Percentiles rank a stretch among this genome's conserved stretches.
phyloP scores from a whole-genome alignment of 2,797 vertebrate genomes.

The Sebastes taczanowskii region DNA sequence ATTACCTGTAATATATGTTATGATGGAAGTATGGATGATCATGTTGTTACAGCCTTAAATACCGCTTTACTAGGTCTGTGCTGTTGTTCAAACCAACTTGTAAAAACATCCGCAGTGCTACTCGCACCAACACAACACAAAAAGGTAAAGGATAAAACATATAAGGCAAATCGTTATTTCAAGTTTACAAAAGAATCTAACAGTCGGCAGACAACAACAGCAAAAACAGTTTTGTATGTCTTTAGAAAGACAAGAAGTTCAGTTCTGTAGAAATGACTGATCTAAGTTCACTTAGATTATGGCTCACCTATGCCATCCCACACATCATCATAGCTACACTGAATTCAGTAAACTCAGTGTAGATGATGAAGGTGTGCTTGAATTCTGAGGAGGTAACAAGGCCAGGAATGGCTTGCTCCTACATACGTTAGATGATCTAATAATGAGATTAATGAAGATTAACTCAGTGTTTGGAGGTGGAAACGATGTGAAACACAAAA shows the following conservation, averaged over 20 bases:
- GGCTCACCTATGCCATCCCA: background rate
- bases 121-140: conserved; percentile 25
- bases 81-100: background rate
- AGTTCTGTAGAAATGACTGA: background rate
- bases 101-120: conserved; percentile 13
- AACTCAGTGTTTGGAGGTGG: background rate
- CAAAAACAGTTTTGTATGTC: conserved; percentile 56
- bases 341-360: background rate
- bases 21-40: background rate
- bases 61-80: background rate
- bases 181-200: conserved; percentile 47
- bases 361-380: background rate
- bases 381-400: background rate
- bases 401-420: background rate
- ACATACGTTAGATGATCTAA: background rate
- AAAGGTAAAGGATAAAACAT: conserved; percentile 5
- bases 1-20: background rate
- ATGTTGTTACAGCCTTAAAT: background rate
- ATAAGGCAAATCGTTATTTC: conserved; percentile 51
- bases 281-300: background rate
- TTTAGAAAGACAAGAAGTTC: conserved; percentile 13
- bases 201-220: conserved; percentile 71
- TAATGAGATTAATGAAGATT: background rate
- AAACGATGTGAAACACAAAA: background rate
- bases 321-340: background rate